Conservation (phyloP, 2,797 vertebrate species). For the Sternarchorhynchus goeldii region DNA sequence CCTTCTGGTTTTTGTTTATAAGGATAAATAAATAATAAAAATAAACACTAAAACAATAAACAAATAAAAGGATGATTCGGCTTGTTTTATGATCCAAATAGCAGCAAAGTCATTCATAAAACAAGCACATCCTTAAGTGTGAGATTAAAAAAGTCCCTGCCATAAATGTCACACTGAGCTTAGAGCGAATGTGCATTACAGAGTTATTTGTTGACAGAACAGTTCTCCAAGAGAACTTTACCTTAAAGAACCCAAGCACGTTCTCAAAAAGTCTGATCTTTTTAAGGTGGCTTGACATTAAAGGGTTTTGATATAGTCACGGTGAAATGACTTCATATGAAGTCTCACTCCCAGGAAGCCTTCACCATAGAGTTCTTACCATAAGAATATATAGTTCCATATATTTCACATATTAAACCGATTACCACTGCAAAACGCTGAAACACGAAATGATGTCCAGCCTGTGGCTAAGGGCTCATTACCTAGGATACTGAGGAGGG, state of each 20-base stretch:
- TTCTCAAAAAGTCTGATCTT: neutral
- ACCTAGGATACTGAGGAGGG: neutral
- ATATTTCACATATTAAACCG: neutral
- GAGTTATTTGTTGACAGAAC: slow-evolving; percentile 60
- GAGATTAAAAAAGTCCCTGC: slow-evolving; percentile 17
- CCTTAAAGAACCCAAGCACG: slow-evolving; percentile 35
- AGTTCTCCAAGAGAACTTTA: slow-evolving; percentile 46
- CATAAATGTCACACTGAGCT: slow-evolving; percentile 50
- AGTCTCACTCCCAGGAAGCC: neutral
- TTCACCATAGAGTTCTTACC: neutral
- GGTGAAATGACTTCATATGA: neutral
- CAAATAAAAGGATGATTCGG: slow-evolving; percentile 17
- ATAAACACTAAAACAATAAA: too few species aligned
- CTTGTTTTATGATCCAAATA: neutral
- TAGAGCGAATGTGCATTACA: slow-evolving; percentile 19
- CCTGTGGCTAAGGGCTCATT: too few species aligned
- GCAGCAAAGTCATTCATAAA: slow-evolving; percentile 25
- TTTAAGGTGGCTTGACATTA: slow-evolving; percentile 2
- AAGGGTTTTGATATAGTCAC: slow-evolving; percentile 2
- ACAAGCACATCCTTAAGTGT: neutral
- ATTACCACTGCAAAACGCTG: too few species aligned
- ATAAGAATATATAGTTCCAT: neutral
- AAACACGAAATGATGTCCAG: too few species aligned
- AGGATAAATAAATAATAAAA: neutral
- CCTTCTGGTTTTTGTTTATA: neutral